Base-by-base conservation (phyloP, 2,888 invertebrate genomes). In the Gerosis bhagava region DNA sequence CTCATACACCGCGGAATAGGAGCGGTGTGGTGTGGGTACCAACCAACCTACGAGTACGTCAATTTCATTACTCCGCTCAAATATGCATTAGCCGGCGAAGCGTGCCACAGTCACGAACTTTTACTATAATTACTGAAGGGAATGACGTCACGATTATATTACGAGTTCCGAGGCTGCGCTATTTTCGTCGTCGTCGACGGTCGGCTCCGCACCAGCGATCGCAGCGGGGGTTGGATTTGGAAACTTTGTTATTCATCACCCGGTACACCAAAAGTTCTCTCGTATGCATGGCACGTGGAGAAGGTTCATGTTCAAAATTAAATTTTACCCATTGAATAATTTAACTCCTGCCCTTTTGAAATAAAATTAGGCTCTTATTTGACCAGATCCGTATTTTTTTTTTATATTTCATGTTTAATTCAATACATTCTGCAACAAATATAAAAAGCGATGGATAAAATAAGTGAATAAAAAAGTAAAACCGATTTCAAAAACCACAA, bases 71-170 rank as follows among this genome's bases (percentile, higher is more conserved):
- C 49, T 44, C 46, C 50, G 48, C 51, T 60, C 56, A 53, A 59
- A 60, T 54, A 59, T 51, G 54, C 54, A 51, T 58, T 53, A 57
- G 49, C 46, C 61, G 54, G 29, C 57, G 56, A 53, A 58, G 60
- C 63, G 60, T 63, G 59, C 59, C 56, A 59, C 49, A 45, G 65
- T 67, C 70, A 71, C 70, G 71, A 69, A 64, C 67, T 64, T 67
- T 72, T 72, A 67, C 66, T 60, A 62, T 65, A 67, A 69, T 70
- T 66, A 70, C 60, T 56, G 55, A 43, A 44, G 43, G 40, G 53
- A 32, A 54, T 72, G 73, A 75, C 71, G 67, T 70, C 73, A 76
- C 62, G 57, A 57, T 57, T 54, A 61, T 62, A 60, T 62, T 62
- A 60, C 7, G 22, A 32, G 48, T 58, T 52, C 50, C n/a, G 54